phyloP scores from a whole-genome alignment of 2,797 vertebrate genomes.

The Artibeus jamaicensis region DNA sequence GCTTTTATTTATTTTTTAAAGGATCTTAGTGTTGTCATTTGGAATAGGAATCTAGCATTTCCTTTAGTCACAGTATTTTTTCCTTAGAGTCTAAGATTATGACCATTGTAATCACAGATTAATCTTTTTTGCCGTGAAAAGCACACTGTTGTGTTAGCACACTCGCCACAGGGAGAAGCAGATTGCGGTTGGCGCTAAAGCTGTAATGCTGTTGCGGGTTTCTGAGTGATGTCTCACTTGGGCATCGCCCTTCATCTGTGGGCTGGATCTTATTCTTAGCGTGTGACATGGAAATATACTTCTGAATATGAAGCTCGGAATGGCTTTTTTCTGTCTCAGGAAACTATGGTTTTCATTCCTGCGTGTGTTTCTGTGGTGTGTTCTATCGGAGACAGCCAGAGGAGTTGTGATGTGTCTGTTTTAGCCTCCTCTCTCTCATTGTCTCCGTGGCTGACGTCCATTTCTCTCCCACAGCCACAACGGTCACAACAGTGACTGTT shows the following conservation, averaged over 20 bases:
- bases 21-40: conserved; percentile 13
- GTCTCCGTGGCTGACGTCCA: neutral
- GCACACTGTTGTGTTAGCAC: neutral
- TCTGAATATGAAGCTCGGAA: neutral
- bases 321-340: neutral
- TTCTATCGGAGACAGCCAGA: neutral
- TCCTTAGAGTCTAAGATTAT: neutral
- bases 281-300: neutral
- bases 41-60: neutral
- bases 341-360: neutral
- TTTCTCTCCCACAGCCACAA: neutral
- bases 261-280: neutral
- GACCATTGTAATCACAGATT: neutral
- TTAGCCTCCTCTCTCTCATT: neutral
- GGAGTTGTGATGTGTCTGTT: neutral
- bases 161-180: neutral
- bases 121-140: conserved; percentile 30
- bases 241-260: neutral
- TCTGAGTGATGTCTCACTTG: neutral
- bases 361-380: neutral
- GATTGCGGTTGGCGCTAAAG: neutral
- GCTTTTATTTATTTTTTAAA: neutral
- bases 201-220: neutral
- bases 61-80: conserved; percentile 18
- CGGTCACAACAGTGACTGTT: neutral